Conservation (phyloP, 2,888 invertebrate species). For the Herminia tarsipennalis region DNA sequence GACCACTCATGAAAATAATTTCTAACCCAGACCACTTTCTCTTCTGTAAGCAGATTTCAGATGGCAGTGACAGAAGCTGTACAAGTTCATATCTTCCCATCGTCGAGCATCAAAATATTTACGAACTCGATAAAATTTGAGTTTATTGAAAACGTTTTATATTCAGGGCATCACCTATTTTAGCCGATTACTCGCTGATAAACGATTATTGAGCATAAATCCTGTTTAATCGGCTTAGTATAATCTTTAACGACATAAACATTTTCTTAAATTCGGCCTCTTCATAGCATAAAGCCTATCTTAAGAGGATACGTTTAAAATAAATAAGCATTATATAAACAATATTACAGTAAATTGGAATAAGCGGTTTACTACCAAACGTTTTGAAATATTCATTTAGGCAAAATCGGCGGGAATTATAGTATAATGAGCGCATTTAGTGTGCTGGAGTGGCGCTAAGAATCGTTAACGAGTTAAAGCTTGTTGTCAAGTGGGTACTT, state of each 20-base stretch:
- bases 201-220: not conserved
- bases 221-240: constrained; percentile 1
- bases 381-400: constrained; percentile 24
- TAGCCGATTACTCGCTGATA: not conserved
- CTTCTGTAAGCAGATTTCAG: no score
- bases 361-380: constrained; percentile 28
- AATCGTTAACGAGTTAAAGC: constrained; percentile 42
- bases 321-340: constrained; percentile 5
- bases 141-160: not conserved
- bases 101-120: no score
- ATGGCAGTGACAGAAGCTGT: no score
- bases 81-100: no score
- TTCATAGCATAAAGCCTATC: not conserved
- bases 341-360: constrained; percentile 23
- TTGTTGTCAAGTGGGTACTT: constrained; percentile 32
- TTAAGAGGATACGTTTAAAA: not conserved
- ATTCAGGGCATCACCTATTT: not conserved
- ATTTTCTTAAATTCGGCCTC: not conserved
- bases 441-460: constrained; percentile 23
- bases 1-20: no score
- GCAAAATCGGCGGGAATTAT: constrained; percentile 24
- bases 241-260: not conserved
- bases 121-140: not conserved
- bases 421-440: constrained; percentile 25
- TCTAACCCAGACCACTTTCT: no score